A percentile compares a stretch with the other conserved stretches of the same genome.
These are phyloP conservation scores for Hemichromis elongatus DNA, from an alignment of 2,113 vertebrate species.

Conservation along the genomic window DNA sequence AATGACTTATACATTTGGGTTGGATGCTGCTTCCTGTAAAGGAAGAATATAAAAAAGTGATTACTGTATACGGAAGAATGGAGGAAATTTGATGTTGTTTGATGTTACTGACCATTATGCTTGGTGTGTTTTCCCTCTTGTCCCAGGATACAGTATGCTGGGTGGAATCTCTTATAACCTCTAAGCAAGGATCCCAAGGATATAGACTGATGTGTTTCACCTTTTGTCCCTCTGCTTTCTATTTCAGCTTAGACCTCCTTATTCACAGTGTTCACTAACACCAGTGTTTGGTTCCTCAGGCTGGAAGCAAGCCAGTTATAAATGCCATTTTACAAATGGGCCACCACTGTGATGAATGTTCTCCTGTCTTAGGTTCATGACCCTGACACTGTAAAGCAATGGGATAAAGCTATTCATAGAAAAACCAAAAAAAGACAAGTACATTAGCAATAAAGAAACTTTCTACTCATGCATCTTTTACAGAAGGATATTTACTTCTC, in stretches of 20 bases:
- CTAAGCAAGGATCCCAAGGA: conserved; percentile 16
- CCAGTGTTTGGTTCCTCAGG: background rate
- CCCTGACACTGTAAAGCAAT: conserved; percentile 21
- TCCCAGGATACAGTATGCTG: conserved; percentile 12
- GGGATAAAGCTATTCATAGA: conserved; percentile 38
- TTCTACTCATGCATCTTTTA: background rate
- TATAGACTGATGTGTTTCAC: conserved; percentile 29
- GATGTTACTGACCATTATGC: conserved; percentile 26
- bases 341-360: conserved; percentile 51
- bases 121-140: conserved; percentile 30
- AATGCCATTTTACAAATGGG: conserved; percentile 38
- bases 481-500: background rate
- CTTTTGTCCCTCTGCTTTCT: conserved; percentile 15
- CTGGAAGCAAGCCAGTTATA: conserved; percentile 14
- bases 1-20: conserved; percentile 27
- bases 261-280: background rate
- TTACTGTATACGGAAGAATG: background rate
- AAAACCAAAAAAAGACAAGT: background rate
- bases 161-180: conserved; percentile 35
- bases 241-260: conserved; percentile 14
- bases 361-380: conserved; percentile 38
- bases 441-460: background rate
- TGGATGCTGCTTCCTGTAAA: background rate
- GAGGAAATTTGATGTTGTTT: background rate
- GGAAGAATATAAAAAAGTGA: background rate